Percentiles rank a stretch among this genome's conserved stretches.
Conservation (phyloP, 2,797 vertebrate genomes). For the Coendou prehensilis region DNA sequence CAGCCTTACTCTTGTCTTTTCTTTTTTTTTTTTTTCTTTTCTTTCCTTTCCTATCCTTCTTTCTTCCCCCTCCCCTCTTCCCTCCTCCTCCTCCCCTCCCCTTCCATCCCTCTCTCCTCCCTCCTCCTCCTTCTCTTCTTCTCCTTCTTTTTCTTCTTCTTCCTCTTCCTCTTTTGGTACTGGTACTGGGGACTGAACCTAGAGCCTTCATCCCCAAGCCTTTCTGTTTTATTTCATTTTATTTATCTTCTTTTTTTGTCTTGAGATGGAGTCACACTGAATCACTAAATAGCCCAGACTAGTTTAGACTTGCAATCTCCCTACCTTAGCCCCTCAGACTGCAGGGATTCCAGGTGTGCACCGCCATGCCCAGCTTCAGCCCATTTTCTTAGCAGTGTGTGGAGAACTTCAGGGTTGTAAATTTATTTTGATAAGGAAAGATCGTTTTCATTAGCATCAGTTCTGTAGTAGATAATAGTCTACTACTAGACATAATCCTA, state of each 20-base stretch:
- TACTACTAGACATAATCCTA: background rate
- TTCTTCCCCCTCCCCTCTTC: too few species aligned
- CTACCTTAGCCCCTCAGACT: background rate
- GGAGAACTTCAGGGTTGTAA: background rate
- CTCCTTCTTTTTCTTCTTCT: background rate
- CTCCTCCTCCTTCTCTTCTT: too few species aligned
- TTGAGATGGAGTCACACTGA: background rate
- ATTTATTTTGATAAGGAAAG: slow-evolving; percentile 8
- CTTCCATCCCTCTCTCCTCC: too few species aligned
- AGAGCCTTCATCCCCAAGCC: background rate
- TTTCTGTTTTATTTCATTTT: background rate
- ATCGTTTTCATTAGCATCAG: background rate
- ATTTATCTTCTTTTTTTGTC: background rate
- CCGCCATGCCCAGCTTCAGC: background rate
- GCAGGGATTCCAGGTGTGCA: background rate
- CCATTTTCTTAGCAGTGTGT: background rate
- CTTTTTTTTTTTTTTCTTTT: too few species aligned
- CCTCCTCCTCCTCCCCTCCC: too few species aligned
- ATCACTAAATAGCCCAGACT: background rate
- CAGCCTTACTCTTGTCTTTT: background rate
- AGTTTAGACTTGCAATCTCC: background rate
- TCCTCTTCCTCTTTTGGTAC: background rate
- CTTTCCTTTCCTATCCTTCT: too few species aligned
- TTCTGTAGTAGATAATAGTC: slow-evolving; percentile 23
- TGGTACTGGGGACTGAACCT: background rate